Conservation (phyloP, 2,113 vertebrate species). For the Pluvianellus socialis region DNA sequence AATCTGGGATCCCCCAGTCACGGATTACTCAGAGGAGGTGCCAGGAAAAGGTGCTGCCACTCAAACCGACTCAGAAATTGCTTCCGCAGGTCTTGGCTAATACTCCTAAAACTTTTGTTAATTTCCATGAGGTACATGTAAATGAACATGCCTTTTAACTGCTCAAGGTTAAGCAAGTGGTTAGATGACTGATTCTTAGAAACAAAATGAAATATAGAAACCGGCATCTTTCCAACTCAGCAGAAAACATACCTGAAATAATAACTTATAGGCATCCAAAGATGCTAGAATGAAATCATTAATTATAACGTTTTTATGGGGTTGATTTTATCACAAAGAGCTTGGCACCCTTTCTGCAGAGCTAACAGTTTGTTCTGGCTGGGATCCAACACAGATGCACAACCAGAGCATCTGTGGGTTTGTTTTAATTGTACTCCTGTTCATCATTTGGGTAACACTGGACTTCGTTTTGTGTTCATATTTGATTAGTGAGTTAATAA, state of each 20-base stretch:
- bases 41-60: background rate
- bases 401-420: background rate
- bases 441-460: background rate
- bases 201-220: background rate
- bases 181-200: background rate
- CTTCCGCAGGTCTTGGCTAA: background rate
- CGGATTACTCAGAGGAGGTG: background rate
- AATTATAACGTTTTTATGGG: conserved; percentile 9
- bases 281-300: background rate
- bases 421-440: background rate
- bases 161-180: background rate
- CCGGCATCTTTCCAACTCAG: background rate
- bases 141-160: background rate
- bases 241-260: background rate
- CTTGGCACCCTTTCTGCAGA: conserved; percentile 13
- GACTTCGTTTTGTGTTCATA: background rate
- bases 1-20: background rate
- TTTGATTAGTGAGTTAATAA: background rate
- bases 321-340: background rate
- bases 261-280: background rate
- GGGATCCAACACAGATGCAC: background rate
- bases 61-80: background rate
- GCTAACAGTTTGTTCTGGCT: conserved; percentile 12
- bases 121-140: background rate
- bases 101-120: background rate